These are phyloP conservation scores for Cecidostiba fungosa DNA, from an alignment of 2,888 invertebrate genomes.

Conservation along the genomic window DNA sequence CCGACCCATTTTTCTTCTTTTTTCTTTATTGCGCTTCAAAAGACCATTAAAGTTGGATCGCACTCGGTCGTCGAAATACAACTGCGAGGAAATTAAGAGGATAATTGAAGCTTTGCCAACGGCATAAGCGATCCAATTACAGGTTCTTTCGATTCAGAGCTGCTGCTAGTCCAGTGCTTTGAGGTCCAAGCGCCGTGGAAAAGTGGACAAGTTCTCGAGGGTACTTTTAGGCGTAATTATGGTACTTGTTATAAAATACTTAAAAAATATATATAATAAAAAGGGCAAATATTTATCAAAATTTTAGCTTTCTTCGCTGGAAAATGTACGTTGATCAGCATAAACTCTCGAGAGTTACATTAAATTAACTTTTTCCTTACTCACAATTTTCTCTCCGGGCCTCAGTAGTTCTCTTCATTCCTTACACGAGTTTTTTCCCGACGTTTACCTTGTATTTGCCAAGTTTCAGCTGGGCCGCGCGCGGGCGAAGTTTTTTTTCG, in stretches of 20 bases:
- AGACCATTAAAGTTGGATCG: conserved; percentile 19
- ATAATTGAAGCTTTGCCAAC: conserved; percentile 56
- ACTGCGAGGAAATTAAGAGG: conserved; percentile 44
- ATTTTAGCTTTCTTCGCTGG: not conserved
- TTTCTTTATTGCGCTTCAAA: not conserved
- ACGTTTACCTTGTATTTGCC: conserved; percentile 6
- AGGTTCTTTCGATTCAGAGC: not conserved
- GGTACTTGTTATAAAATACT: no score
- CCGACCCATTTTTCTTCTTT: not conserved
- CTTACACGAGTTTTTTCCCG: not conserved
- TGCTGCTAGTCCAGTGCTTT: not conserved
- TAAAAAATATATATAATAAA: not conserved
- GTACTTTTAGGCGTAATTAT: not conserved
- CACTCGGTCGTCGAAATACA: conserved; percentile 11
- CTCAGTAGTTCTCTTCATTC: not conserved
- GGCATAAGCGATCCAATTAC: conserved; percentile 58
- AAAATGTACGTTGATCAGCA: not conserved
- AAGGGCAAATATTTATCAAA: not conserved
- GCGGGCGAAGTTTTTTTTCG: conserved; percentile 6
- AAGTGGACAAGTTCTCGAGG: not conserved
- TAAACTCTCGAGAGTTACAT: not conserved
- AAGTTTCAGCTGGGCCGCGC: not conserved
- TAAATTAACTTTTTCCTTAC: not conserved
- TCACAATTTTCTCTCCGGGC: not conserved
- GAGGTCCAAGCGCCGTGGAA: not conserved